Percentiles rank a stretch among this genome's conserved stretches.
These are phyloP conservation scores for Drosophila setosimentum DNA, from an alignment of 2,888 invertebrate species.

Conservation along the genomic window DNA sequence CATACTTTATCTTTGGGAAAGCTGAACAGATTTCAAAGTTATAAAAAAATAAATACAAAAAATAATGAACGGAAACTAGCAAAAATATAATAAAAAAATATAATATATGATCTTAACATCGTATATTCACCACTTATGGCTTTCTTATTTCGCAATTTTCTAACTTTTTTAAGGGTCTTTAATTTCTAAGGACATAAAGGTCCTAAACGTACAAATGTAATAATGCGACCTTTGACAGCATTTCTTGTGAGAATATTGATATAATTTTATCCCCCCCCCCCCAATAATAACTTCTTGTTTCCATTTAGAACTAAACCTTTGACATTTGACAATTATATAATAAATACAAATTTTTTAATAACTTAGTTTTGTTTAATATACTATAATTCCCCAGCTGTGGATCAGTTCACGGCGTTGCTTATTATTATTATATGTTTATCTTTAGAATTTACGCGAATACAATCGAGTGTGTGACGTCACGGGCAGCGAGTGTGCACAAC, in stretches of 20 bases:
- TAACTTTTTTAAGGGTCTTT: too few species aligned
- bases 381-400: too few species aligned
- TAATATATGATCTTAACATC: neutral
- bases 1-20: neutral
- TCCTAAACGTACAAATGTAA: neutral
- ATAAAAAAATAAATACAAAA: neutral
- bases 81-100: neutral
- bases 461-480: slow-evolving; percentile 40
- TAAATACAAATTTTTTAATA: neutral
- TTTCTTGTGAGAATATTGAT: too few species aligned
- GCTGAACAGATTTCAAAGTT: neutral
- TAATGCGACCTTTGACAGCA: rapidly evolving
- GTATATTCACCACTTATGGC: neutral
- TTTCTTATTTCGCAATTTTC: neutral
- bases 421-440: neutral
- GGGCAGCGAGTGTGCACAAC: neutral
- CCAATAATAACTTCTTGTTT: too few species aligned
- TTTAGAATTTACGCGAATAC: neutral
- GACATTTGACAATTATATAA: neutral
- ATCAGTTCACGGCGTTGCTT: neutral
- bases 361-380: neutral
- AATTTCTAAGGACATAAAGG: too few species aligned
- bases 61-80: neutral
- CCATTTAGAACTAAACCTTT: too few species aligned
- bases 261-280: too few species aligned